Percentiles rank a stretch among this genome's conserved stretches.
Evolutionary conservation across 1,140 invertebrate genomes (phyloP).

Genomic region (Mactra quadrangularis): DNA sequence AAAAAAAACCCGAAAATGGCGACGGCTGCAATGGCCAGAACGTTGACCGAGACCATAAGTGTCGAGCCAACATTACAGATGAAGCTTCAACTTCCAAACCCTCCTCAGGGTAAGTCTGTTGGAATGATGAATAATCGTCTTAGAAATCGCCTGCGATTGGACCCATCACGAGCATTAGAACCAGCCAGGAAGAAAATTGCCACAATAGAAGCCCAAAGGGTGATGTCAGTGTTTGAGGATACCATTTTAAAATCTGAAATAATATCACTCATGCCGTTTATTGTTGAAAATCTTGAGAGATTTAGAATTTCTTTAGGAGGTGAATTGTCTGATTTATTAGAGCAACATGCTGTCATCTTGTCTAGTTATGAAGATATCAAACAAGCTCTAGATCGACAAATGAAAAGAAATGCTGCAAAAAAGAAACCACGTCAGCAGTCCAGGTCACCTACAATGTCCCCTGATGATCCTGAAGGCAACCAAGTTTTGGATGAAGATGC

Average conservation of each 20-base stretch:
- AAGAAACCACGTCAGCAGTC: conserved; percentile 1
- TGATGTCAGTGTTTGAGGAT: conserved; percentile 83
- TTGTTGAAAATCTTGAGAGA: conserved; percentile 78
- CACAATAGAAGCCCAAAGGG: conserved; percentile 82
- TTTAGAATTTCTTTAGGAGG: conserved; percentile 76
- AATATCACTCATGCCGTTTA: conserved; percentile 77
- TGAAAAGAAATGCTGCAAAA: conserved; percentile 63
- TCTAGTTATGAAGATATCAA: conserved; percentile 78
- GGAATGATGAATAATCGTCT: conserved; percentile 60
- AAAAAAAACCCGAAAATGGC: conserved; percentile 62
- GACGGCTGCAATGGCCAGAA: conserved; percentile 57
- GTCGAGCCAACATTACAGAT: conserved; percentile 74
- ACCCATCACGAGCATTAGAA: conserved; percentile 81
- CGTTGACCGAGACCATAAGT: conserved; percentile 66
- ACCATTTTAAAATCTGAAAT: conserved; percentile 79
- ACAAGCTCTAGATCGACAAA: conserved; percentile 69
- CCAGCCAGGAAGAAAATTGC: conserved; percentile 82
- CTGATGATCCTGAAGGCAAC: conserved; percentile 57
- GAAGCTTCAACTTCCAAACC: conserved; percentile 64
- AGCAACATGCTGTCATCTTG: conserved; percentile 76
- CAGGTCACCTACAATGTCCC: not conserved
- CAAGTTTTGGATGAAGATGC: conserved; percentile 62
- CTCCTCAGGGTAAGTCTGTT: conserved; percentile 37
- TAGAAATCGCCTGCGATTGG: conserved; percentile 71
- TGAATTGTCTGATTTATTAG: conserved; percentile 74